Base-by-base conservation (phyloP, 2,797 vertebrate species). In the Dromococcyx pavoninus region DNA sequence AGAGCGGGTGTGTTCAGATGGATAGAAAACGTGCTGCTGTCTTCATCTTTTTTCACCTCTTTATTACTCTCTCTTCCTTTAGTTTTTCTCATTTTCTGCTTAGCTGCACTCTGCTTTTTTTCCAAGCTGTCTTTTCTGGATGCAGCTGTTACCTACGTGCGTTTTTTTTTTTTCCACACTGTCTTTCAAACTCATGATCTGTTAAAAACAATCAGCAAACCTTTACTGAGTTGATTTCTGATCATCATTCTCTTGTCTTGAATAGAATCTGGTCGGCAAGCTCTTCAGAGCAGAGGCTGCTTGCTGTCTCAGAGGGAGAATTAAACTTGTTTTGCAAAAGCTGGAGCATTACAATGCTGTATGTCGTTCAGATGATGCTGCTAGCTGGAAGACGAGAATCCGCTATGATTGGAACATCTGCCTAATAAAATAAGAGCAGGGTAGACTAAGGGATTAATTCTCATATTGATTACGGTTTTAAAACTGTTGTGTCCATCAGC, bases 21-120 rank as follows among this genome's bases (percentile, higher is more conserved):
- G 67, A 53, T 17, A 89, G 76, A 92, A 88, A 88, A 78, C 1
- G 4, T 89, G 76, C 73, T 84, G 56, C 62, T 61, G 17, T 58
- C 86, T 88, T 76, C 10, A 64, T 81, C 35, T 61, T 43, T 87
- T 66, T 9, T 17, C 12, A 58, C 72, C 64, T 93, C 48, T 76
- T 51, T 78, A 33, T 76, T 79, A 5, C 3, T 32, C 9, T 57
- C n/a, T n/a, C 53, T 50, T 25, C 78, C 18, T 33, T 17, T 30
- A 44, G 44, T 87, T 89, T 93, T 74, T 78, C 73, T 74, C 39
- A 50, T 48, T 92, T 92, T 91, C 32, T 93, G 32, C 60, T 75
- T 81, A 74, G 53, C 51, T 65, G 17, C 4, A 8, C 69, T 69
- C 44, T 74, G 5, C 13, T 10, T 41, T n/a, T 86, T 83, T 81